Evolutionary conservation across 1,140 invertebrate genomes (phyloP).

Genomic region (Phocides pigmalion): DNA sequence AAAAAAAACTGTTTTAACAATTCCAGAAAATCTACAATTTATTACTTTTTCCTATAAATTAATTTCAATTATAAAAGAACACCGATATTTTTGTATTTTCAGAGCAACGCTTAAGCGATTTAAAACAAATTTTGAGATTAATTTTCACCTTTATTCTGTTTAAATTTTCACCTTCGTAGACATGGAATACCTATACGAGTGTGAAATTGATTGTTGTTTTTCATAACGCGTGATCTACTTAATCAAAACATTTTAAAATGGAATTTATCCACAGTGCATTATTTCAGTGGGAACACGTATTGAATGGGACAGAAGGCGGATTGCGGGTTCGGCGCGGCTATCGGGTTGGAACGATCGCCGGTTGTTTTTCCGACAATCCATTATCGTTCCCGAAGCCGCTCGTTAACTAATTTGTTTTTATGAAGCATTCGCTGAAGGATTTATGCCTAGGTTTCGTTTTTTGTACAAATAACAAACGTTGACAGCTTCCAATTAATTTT

Average conservation of each 20-base stretch:
- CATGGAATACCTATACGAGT: too few species aligned
- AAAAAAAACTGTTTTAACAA: too few species aligned
- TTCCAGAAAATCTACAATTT: too few species aligned
- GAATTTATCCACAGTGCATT: background rate
- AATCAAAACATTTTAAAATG: background rate
- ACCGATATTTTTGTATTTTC: too few species aligned
- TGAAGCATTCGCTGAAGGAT: conserved; percentile 14
- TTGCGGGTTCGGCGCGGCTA: background rate
- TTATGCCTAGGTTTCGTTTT: conserved; percentile 4
- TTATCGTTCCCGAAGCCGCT: conserved; percentile 15
- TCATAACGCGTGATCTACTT: background rate
- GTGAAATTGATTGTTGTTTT: too few species aligned
- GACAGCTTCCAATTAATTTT: background rate
- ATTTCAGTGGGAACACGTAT: background rate
- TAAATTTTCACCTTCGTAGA: too few species aligned
- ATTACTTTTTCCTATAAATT: too few species aligned
- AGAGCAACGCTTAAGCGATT: too few species aligned
- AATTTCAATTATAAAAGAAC: too few species aligned
- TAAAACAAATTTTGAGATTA: too few species aligned
- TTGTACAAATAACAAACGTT: background rate
- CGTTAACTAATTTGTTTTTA: conserved; percentile 28
- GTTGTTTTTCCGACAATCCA: conserved; percentile 20
- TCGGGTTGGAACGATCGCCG: background rate
- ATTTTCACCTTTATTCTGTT: too few species aligned
- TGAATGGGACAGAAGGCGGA: background rate